Evolutionary conservation across 2,797 vertebrate genomes (phyloP).

Genomic region (Sebastes aleutianus): DNA sequence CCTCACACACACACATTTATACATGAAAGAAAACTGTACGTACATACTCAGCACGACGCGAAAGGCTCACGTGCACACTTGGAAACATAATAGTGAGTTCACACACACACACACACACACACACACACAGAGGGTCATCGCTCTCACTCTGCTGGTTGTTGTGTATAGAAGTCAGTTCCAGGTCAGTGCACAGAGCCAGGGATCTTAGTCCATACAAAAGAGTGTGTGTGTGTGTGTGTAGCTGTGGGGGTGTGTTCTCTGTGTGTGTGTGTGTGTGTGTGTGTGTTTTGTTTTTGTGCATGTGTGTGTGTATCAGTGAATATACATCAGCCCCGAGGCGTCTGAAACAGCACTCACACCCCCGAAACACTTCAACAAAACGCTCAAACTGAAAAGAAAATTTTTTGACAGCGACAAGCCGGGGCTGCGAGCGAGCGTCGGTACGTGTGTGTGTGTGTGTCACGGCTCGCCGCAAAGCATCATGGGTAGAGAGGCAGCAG

Average conservation of each 20-base stretch:
- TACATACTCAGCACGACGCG: constrained; percentile 26
- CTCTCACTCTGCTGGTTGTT: constrained; percentile 76
- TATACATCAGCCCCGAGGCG: constrained; percentile 41
- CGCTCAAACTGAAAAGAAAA: constrained; percentile 14
- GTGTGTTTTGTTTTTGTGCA: constrained; percentile 1
- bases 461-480: constrained; percentile 42
- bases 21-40: constrained; percentile 50
- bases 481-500: constrained; percentile 40
- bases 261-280: neutral
- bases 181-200: constrained; percentile 70
- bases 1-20: neutral
- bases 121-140: constrained; percentile 60
- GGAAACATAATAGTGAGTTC: constrained; percentile 18
- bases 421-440: neutral
- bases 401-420: constrained; percentile 12
- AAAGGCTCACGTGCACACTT: constrained; percentile 15
- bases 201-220: constrained; percentile 73
- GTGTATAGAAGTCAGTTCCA: constrained; percentile 80
- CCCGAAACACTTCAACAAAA: constrained; percentile 54
- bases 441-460: constrained; percentile 15
- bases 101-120: constrained; percentile 1
- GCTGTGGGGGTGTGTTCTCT: neutral
- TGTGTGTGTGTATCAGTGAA: constrained; percentile 46
- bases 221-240: constrained; percentile 35
- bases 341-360: constrained; percentile 51